A percentile compares a stretch with the other conserved stretches of the same genome.
phyloP scores from a whole-genome alignment of 2,888 invertebrate species.

The Ceraclea dissimilis region DNA sequence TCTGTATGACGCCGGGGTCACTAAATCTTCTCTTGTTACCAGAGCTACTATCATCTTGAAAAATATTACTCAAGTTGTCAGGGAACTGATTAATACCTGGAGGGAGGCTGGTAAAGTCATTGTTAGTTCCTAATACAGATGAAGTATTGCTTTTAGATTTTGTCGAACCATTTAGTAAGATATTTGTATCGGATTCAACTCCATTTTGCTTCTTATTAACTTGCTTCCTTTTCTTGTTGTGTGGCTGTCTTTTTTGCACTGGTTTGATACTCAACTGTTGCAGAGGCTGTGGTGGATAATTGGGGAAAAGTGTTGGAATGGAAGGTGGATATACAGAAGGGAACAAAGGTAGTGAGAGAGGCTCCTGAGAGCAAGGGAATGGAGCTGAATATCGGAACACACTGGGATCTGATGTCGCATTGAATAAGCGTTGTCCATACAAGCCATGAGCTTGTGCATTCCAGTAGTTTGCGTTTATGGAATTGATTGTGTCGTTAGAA shows the following conservation, averaged over 20 bases:
- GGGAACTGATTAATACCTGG: conserved; percentile 55
- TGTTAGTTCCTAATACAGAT: conserved; percentile 30
- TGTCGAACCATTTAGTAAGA: conserved; percentile 28
- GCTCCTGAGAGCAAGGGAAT: conserved; percentile 50
- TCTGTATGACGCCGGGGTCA: conserved; percentile 56
- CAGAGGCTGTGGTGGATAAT: conserved; percentile 6
- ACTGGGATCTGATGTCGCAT: conserved; percentile 40
- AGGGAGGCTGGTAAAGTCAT: conserved; percentile 62
- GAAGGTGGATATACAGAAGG: conserved; percentile 48
- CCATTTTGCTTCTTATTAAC: not conserved
- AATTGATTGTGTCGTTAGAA: conserved; percentile 17
- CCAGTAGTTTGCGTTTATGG: conserved; percentile 35
- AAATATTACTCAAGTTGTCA: conserved; percentile 40
- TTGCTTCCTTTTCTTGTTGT: not conserved
- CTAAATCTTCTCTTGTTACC: conserved; percentile 55
- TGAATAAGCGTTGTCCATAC: conserved; percentile 41
- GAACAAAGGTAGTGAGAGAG: conserved; percentile 57
- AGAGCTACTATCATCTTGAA: conserved; percentile 47
- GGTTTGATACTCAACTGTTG: conserved; percentile 2
- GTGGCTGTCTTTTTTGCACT: not conserved
- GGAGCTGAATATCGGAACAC: conserved; percentile 35
- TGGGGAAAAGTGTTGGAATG: conserved; percentile 11
- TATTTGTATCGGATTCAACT: conserved; percentile 12
- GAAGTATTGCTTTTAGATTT: conserved; percentile 28
- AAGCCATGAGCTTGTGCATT: conserved; percentile 8